Base-by-base conservation (phyloP, 2,797 vertebrate species). In the Acanthurus tractus region DNA sequence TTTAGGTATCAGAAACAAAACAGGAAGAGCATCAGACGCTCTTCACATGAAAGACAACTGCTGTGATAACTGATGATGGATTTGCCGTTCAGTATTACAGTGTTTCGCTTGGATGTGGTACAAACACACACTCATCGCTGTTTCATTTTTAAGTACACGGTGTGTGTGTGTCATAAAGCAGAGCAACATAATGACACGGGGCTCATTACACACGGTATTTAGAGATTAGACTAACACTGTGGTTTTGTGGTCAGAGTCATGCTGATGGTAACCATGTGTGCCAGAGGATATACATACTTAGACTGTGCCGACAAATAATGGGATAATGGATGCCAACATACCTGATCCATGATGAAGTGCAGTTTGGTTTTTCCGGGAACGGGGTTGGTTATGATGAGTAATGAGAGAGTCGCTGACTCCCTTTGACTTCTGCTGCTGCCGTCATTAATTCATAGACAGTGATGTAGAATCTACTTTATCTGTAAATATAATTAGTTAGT, bases 211-310 rank as follows among this genome's bases (percentile, higher is more conserved):
- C 91, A 87, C 40, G 70, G 88, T 90, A 92, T 94, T 92, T 93
- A 88, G 86, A 93, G 87, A 93, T 92, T 93, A 93, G 79, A 93
- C 90, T 88, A 89, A 93, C 92, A 91, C 86, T 90, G 90, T 68
- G 91, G 93, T 93, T 93, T 91, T 86, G 87, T 76, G 92, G 90
- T 85, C 8, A n/a, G 68, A 83, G 76, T 78, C 25, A 23, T 49
- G 72, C 66, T 93, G 91, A 93, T 93, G 84, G 88, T 73, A 88
- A 92, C 90, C 93, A 92, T 93, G 86, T 93, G 93, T 86, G 78
- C 78, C 78, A 65, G 81, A 75, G 88, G 85, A 91, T 81, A 86
- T 73, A 86, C 86, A 76, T 75, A 61, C 81, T 86, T 64, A 73
- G 70, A 78, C 81, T 66, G 83, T 38, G 4, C 84, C 84, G 89